Evolutionary conservation across 2,888 invertebrate species (phyloP).

Genomic region (Drosophila ezoana): DNA sequence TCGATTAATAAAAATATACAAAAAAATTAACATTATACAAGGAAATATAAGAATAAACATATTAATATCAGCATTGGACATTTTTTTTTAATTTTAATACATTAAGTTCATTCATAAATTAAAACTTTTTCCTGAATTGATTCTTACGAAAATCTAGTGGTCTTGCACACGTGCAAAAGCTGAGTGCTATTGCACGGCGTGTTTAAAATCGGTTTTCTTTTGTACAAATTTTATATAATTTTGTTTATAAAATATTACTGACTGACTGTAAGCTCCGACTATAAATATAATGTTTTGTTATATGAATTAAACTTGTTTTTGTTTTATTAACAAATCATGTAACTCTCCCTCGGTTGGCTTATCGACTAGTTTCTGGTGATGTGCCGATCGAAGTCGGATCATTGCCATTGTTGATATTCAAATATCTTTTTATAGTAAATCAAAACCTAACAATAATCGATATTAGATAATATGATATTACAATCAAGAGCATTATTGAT

Average conservation of each 20-base stretch:
- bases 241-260: no score
- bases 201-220: neutral
- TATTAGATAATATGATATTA: no score
- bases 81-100: no score
- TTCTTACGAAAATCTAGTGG: no score
- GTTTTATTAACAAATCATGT: neutral
- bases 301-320: neutral
- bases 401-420: no score
- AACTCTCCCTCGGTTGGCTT: neutral
- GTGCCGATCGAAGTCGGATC: neutral
- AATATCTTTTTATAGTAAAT: neutral
- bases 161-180: neutral
- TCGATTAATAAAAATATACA: neutral
- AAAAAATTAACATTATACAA: neutral
- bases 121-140: no score
- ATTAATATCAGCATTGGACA: no score
- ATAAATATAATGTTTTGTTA: no score
- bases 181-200: neutral
- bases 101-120: no score
- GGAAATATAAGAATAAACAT: no score
- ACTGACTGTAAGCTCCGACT: no score
- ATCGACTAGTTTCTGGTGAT: neutral
- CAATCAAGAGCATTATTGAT: no score
- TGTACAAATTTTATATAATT: neutral
- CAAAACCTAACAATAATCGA: neutral